Base-by-base conservation (phyloP, 2,113 vertebrate species). In the Gila orcuttii region DNA sequence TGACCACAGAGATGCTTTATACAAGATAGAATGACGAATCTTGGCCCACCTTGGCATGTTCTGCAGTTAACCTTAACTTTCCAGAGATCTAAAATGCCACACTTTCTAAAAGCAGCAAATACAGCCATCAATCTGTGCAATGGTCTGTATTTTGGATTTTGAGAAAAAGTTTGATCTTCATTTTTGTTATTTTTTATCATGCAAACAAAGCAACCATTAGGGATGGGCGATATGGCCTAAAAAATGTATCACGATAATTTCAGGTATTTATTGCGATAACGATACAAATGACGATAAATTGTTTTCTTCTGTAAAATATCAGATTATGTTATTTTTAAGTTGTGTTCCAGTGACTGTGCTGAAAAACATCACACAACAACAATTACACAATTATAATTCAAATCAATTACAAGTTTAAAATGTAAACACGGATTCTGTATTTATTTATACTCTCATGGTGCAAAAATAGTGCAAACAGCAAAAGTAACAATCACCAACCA, bases 41-140 rank as follows among this genome's bases (percentile, higher is more conserved):
- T 86, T 73, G 23, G 81, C 55, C 78, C 73, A 62, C 76, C 59
- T 86, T 68, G 17, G 73, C 52, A 83, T 83, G 74, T 79, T 85
- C 78, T 89, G 62, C 78, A 73, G 52, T 80, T 74, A 86, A 23
- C 50, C 23, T 75, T 47, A 86, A 83, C 36, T 66, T 89, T 78
- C 28, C 78, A 87, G 74, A 78, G 80, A 86, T 50, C 62, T 84
- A 78, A 82, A 85, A 74, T 85, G 73, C 87, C 79, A 62, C 9
- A 2, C 47, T 75, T 52, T 64, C 52, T 74, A 87, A 83, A 88
- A 86, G 89, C 75, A 83, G 68, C 25, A 68, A 60, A 66, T 21
- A 23, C n/a, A 15, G 4, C 19, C 50, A 75, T 83, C 55, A 79
- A 47, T 50, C 31, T 42, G 6, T 59, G 55, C 4, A 82, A 28